A percentile compares a stretch with the other conserved stretches of the same genome.
Conservation (phyloP, 2,113 vertebrate species). For the Oncorhynchus keta region DNA sequence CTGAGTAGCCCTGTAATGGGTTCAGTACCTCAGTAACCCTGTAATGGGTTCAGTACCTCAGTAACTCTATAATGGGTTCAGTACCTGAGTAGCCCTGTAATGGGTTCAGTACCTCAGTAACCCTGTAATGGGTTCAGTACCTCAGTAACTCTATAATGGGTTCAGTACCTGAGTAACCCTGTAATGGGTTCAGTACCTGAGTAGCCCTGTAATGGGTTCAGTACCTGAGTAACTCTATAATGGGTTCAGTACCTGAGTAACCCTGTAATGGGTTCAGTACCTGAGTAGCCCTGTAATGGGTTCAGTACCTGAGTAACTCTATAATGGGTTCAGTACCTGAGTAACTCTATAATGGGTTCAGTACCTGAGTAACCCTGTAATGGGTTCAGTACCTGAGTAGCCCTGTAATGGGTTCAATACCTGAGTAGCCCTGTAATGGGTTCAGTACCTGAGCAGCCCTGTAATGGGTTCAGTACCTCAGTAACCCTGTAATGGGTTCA, state of each 20-base stretch:
- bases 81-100: conserved; percentile 58
- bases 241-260: too few relatives aligned
- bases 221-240: conserved; percentile 55
- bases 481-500: conserved; percentile 65
- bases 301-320: not conserved
- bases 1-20: conserved; percentile 61
- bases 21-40: conserved; percentile 51
- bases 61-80: conserved; percentile 63
- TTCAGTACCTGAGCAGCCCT: conserved; percentile 49
- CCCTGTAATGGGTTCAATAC: conserved; percentile 66
- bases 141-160: conserved; percentile 62
- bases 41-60: conserved; percentile 67
- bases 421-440: conserved; percentile 63
- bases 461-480: conserved; percentile 67
- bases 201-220: conserved; percentile 63
- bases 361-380: conserved; percentile 58
- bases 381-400: conserved; percentile 59
- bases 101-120: conserved; percentile 59
- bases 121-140: conserved; percentile 66
- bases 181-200: conserved; percentile 46
- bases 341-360: conserved; percentile 63
- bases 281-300: conserved; percentile 50
- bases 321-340: conserved; percentile 67
- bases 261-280: conserved; percentile 66
- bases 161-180: conserved; percentile 49